Percentiles rank a stretch among this genome's conserved stretches.
These are phyloP conservation scores for Polietes domitor DNA, from an alignment of 2,888 invertebrate species.

Conservation along the genomic window DNA sequence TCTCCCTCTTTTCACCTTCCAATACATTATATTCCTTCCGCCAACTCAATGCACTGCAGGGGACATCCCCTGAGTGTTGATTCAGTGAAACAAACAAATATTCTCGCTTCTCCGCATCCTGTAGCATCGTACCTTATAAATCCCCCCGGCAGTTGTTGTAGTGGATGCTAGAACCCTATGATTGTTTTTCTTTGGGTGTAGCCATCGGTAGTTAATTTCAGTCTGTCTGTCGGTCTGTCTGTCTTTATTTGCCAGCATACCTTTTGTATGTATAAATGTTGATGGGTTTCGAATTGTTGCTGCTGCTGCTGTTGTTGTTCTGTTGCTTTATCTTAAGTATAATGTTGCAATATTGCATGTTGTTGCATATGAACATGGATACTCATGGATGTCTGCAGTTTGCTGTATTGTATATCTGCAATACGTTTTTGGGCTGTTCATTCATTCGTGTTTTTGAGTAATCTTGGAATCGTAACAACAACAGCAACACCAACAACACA, in stretches of 20 bases:
- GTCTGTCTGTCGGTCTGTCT: too few relatives aligned
- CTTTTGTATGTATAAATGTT: not conserved
- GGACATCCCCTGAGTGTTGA: too few relatives aligned
- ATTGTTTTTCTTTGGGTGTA: slow-evolving; percentile 8
- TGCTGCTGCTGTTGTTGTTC: slow-evolving; percentile 28
- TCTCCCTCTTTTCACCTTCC: too few relatives aligned
- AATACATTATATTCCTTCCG: too few relatives aligned
- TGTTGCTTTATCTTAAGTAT: slow-evolving; percentile 58
- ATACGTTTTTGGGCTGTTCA: slow-evolving; percentile 38
- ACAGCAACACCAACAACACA: slow-evolving; percentile 8
- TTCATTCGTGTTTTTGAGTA: slow-evolving; percentile 22
- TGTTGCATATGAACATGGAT: slow-evolving; percentile 28
- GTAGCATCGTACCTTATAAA: too few relatives aligned
- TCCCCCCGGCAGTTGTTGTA: too few relatives aligned
- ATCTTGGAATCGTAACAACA: slow-evolving; percentile 7
- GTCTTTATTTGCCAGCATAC: not conserved
- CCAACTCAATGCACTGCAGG: too few relatives aligned
- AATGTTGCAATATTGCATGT: slow-evolving; percentile 67
- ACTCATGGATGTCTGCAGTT: not conserved
- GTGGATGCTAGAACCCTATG: too few relatives aligned
- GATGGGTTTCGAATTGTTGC: slow-evolving; percentile 23
- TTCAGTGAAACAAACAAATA: too few relatives aligned
- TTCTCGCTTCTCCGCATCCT: too few relatives aligned
- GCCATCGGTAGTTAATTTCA: slow-evolving; percentile 36
- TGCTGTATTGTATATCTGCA: slow-evolving; percentile 42